phyloP scores from a whole-genome alignment of 2,888 invertebrate genomes.

The Heliconius sara region DNA sequence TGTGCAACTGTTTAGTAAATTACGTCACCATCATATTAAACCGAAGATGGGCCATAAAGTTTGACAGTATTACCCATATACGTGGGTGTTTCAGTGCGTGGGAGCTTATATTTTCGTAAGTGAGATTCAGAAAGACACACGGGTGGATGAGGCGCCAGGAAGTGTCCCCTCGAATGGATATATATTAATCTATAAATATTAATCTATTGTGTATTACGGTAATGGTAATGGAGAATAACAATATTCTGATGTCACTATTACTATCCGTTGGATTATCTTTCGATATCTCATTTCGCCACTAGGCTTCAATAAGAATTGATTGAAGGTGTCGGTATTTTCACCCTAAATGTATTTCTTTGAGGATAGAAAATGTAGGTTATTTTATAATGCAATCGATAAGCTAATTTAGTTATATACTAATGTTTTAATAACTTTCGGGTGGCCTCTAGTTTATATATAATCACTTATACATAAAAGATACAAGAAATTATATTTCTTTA shows the following conservation, averaged over 20 bases:
- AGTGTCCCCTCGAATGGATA: slow-evolving; percentile 29
- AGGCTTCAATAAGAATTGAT: not conserved
- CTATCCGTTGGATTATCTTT: not conserved
- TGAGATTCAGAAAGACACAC: slow-evolving; percentile 42
- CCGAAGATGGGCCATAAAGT: slow-evolving; percentile 26
- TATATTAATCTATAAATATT: not conserved
- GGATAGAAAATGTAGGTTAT: not conserved
- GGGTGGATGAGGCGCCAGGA: slow-evolving; percentile 48
- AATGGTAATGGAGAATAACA: not conserved
- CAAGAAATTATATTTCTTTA: too few species aligned
- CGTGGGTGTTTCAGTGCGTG: slow-evolving; percentile 44
- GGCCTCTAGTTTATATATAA: too few species aligned
- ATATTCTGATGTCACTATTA: not conserved
- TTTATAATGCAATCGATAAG: not conserved
- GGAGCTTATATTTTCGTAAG: slow-evolving; percentile 45
- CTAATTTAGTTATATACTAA: not conserved
- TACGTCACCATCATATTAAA: slow-evolving; percentile 14
- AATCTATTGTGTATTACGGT: not conserved
- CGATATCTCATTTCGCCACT: not conserved
- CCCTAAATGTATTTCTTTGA: not conserved
- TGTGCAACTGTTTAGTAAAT: not conserved
- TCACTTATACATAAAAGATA: too few species aligned
- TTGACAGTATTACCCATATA: slow-evolving; percentile 10
- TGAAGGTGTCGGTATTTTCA: not conserved
- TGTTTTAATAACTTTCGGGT: not conserved